Conservation (phyloP, 2,888 invertebrate genomes). For the Teinopalpus imperialis region DNA sequence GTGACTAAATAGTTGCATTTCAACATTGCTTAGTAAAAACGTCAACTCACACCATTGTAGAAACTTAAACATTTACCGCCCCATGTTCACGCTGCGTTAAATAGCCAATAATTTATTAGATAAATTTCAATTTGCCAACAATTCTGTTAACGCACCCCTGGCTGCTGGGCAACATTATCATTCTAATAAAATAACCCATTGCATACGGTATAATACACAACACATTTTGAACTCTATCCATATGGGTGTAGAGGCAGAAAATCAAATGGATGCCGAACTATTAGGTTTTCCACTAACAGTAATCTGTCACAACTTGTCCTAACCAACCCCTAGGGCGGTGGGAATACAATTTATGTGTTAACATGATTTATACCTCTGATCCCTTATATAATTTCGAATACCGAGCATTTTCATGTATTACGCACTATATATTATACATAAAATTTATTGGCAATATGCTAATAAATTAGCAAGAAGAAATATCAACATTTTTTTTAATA, state of each 20-base stretch:
- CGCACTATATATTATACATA: not conserved
- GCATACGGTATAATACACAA: conserved; percentile 28
- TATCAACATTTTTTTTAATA: no score
- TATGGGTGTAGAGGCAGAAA: conserved; percentile 29
- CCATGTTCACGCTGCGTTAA: conserved; percentile 36
- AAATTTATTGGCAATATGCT: no score
- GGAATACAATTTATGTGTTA: conserved; percentile 75
- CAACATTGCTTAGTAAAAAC: not conserved
- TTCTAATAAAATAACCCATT: conserved; percentile 57
- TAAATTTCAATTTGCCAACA: conserved; percentile 74
- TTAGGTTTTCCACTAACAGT: conserved; percentile 31
- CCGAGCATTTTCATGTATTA: conserved; percentile 16
- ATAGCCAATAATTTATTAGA: conserved; percentile 73
- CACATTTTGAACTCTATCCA: conserved; percentile 24
- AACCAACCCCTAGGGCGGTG: conserved; percentile 55
- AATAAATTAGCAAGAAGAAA: no score
- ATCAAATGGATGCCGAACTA: conserved; percentile 17
- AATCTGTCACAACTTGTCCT: conserved; percentile 42
- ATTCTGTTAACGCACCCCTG: conserved; percentile 63
- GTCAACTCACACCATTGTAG: conserved; percentile 16
- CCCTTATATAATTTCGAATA: conserved; percentile 45
- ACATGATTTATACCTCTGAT: conserved; percentile 69
- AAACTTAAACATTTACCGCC: conserved; percentile 28
- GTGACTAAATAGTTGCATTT: not conserved
- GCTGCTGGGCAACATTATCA: conserved; percentile 60